Evolutionary conservation across 2,888 invertebrate species (phyloP), one percentile per base, ranked within the genome.

Genomic region (Heliconius sara): DNA sequence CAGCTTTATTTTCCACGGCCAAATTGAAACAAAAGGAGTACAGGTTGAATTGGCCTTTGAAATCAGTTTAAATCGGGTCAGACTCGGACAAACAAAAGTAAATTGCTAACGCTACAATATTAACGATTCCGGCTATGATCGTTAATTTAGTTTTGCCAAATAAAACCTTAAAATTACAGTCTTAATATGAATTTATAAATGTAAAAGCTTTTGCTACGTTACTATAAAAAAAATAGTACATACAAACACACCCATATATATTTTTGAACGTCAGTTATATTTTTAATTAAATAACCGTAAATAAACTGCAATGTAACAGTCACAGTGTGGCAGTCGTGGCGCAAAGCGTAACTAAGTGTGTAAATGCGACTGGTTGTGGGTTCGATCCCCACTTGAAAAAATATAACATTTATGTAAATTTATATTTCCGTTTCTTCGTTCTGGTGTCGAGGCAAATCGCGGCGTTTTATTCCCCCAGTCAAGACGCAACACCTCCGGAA

Each of bases 31-130:
- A 90, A 88, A 91, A 92, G 92, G 89, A 92, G 89, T 91, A 90
- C 91, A 91, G 91, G 90, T 92, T 86, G 89, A 90, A 93, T 92
- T 92, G 92, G 90, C 91, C 88, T 92, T 92, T 92, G 89, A 91
- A 92, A 92, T 92, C 91, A 91, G 87, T 89, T 91, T 89, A 91
- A 93, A 93, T 92, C 91, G 92, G 93, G 92, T 93, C 93, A 90
- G 89, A 88, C 89, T 90, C 91, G 88, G 88, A 90, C 91, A 93
- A 93, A 93, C 91, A 93, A 90, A 90, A 89, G 81, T 86, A 86
- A 90, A 90, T 88, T 88, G 91, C 90, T 88, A 89, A 91, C 87
- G 87, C 84, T 86, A 78, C 78, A 73, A 68, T 65, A 77, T 60
- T 78, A 83, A 85, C 83, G 85, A 85, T 87, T 87, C 85, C 85